These are phyloP conservation scores for Diabrotica undecimpunctata DNA, from an alignment of 1,140 invertebrate genomes.

Conservation along the genomic window DNA sequence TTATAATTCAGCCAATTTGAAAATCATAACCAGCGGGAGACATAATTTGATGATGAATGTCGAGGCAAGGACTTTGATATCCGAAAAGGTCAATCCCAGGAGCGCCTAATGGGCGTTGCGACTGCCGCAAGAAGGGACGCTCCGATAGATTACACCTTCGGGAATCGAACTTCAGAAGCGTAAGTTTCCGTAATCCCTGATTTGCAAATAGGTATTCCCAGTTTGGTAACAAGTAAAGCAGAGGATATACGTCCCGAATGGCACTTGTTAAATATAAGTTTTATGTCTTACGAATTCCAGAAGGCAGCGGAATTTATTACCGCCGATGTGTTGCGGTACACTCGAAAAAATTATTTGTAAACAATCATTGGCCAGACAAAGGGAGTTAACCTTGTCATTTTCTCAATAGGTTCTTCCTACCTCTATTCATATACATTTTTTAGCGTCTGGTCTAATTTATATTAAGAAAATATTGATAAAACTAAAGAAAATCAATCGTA, in stretches of 20 bases:
- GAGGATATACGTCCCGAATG: conserved; percentile 10
- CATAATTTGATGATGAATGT: conserved; percentile 40
- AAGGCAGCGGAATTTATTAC: not conserved
- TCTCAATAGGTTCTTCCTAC: no score
- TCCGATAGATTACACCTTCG: conserved; percentile 44
- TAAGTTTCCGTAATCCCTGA: conserved; percentile 39
- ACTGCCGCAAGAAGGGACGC: conserved; percentile 31
- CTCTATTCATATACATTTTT: no score
- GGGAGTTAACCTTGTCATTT: no score
- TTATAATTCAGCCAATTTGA: conserved; percentile 14
- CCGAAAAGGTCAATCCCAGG: conserved; percentile 33
- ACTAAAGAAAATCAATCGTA: no score
- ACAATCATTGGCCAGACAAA: no score
- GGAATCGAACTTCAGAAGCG: conserved; percentile 39
- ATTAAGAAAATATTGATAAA: no score
- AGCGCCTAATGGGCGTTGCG: conserved; percentile 34
- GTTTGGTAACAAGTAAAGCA: conserved; percentile 18
- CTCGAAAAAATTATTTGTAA: not conserved
- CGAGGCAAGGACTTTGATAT: conserved; percentile 24
- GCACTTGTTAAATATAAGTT: conserved; percentile 16
- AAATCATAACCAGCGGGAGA: conserved; percentile 10
- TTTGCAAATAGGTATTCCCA: conserved; percentile 40
- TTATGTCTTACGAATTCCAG: conserved; percentile 7
- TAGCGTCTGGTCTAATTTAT: no score
- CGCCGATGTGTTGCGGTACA: not conserved